Evolutionary conservation across 2,888 invertebrate genomes (phyloP).

Genomic region (Phania funesta): DNA sequence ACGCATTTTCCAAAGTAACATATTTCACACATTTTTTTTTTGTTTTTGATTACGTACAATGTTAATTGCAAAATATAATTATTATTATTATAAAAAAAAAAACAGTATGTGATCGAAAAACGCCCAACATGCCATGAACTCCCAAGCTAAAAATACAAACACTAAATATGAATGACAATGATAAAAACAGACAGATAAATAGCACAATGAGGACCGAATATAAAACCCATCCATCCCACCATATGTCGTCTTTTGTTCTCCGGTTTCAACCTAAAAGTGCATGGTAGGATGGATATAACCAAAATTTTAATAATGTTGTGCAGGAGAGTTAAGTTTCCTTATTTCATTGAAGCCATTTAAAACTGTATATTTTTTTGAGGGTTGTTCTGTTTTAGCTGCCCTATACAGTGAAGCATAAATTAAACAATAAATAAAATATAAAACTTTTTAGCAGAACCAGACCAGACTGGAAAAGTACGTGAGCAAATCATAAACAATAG

Average conservation of each 20-base stretch:
- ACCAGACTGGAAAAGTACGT: conserved; percentile 49
- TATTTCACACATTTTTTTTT: too few relatives aligned
- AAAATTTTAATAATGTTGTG: conserved; percentile 18
- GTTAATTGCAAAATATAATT: background rate
- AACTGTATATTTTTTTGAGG: conserved; percentile 29
- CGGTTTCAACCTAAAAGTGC: background rate
- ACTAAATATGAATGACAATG: conserved; percentile 8
- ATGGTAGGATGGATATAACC: background rate
- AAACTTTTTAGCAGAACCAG: conserved; percentile 34
- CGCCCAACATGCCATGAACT: conserved; percentile 16
- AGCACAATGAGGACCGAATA: conserved; percentile 29
- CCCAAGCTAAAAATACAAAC: background rate
- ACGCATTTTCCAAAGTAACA: too few relatives aligned
- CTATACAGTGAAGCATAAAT: background rate
- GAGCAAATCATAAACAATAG: conserved; percentile 40
- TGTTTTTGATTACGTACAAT: background rate
- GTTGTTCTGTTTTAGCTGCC: conserved; percentile 29
- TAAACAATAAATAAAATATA: background rate
- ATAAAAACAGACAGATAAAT: conserved; percentile 25
- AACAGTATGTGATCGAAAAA: conserved; percentile 31
- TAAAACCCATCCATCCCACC: conserved; percentile 11
- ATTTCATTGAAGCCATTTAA: conserved; percentile 51
- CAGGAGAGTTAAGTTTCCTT: conserved; percentile 24
- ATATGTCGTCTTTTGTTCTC: background rate
- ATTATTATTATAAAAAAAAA: background rate